Percentiles rank a stretch among this genome's conserved stretches.
phyloP scores from a whole-genome alignment of 2,797 vertebrate genomes.

The Pseudochaenichthys georgianus region DNA sequence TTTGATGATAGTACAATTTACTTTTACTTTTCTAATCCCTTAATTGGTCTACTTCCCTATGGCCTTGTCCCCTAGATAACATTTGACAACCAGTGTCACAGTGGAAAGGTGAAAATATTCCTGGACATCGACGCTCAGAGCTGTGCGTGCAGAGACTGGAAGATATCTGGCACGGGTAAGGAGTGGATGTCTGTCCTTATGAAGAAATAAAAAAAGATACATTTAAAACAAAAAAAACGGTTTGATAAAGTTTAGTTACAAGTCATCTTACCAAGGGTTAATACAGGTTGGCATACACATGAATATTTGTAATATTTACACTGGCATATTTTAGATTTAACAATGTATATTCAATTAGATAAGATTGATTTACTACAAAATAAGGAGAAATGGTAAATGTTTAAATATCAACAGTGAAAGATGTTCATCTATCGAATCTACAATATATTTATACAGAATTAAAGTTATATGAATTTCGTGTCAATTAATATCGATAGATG shows the following conservation, averaged over 20 bases:
- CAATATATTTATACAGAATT: no score
- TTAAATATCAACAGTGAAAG: no score
- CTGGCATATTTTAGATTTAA: neutral
- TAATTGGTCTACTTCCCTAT: neutral
- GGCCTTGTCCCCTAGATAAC: constrained; percentile 85
- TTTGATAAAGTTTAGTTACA: neutral
- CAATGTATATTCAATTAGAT: no score
- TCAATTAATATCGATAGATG: neutral
- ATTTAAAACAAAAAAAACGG: no score
- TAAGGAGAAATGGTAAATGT: neutral
- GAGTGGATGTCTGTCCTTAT: neutral
- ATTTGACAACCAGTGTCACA: constrained; percentile 95
- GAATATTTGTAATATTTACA: neutral
- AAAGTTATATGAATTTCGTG: neutral
- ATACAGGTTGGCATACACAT: neutral
- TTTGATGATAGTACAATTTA: neutral
- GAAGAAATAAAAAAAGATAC: neutral
- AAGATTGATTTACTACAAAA: no score
- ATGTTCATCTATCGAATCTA: no score
- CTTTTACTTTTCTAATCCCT: neutral
- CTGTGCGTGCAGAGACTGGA: constrained; percentile 90
- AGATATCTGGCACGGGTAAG: constrained; percentile 91
- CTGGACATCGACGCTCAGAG: constrained; percentile 90
- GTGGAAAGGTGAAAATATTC: constrained; percentile 94
- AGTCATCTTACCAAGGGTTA: neutral